A percentile compares a stretch with the other conserved stretches of the same genome.
Conservation (phyloP, 2,113 vertebrate species). For the Odocoileus hemionus region DNA sequence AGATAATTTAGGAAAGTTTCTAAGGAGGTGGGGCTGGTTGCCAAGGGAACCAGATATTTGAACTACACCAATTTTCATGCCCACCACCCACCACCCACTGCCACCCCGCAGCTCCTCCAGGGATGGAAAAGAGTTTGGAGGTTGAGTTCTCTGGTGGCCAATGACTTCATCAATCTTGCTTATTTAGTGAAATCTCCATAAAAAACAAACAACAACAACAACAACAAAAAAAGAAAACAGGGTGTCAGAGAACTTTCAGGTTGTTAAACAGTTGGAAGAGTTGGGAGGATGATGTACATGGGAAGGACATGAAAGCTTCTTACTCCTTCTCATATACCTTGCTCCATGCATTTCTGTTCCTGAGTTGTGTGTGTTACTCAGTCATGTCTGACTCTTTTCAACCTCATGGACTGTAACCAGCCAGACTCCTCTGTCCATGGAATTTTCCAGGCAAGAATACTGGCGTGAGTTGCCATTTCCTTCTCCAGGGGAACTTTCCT, state of each 20-base stretch:
- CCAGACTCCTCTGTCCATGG: too few species aligned
- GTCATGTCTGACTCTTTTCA: too few species aligned
- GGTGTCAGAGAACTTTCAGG: neutral
- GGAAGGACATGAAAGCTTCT: neutral
- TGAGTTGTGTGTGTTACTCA: too few species aligned
- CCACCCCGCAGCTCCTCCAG: neutral
- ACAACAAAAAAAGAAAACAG: neutral
- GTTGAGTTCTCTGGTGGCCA: neutral
- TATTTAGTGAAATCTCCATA: neutral
- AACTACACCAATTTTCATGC: neutral
- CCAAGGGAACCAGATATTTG: neutral
- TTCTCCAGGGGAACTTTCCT: too few species aligned
- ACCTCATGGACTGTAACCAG: too few species aligned
- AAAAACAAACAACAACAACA: neutral
- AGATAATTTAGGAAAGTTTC: neutral
- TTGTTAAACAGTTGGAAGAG: neutral
- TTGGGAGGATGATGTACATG: neutral
- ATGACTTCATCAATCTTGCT: neutral
- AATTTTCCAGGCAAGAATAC: too few species aligned
- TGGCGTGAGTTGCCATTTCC: too few species aligned
- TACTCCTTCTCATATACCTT: neutral
- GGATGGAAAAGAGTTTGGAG: neutral
- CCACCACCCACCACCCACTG: neutral
- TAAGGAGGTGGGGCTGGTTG: neutral
- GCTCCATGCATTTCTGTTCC: neutral